These are phyloP conservation scores for Clepsis dumicolana DNA, from an alignment of 2,888 invertebrate genomes.

Conservation along the genomic window DNA sequence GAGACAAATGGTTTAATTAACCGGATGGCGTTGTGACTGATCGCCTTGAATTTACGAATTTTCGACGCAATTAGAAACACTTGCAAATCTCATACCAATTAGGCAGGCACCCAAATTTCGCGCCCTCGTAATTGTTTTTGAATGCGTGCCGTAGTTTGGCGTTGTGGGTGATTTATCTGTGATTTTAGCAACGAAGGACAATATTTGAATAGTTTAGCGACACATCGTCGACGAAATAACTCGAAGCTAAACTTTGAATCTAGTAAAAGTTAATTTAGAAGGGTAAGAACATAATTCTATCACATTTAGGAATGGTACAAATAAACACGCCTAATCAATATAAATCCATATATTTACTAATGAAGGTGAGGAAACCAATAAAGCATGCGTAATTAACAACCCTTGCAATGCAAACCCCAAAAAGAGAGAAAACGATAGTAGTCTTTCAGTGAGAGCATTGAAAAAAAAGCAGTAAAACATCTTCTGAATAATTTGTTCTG, in stretches of 20 bases:
- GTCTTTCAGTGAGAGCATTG: conserved; percentile 60
- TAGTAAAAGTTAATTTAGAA: no score
- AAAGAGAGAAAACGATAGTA: conserved; percentile 55
- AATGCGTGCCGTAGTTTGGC: conserved; percentile 75
- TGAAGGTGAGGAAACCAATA: not conserved
- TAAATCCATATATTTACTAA: not conserved
- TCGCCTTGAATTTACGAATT: conserved; percentile 78
- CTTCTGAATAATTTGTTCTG: conserved; percentile 83
- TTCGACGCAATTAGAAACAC: conserved; percentile 83
- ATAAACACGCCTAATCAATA: no score
- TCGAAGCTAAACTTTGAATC: no score
- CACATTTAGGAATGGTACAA: no score
- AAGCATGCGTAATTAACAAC: not conserved
- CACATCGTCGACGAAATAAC: not conserved
- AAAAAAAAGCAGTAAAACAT: conserved; percentile 77
- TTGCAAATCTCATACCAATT: conserved; percentile 86
- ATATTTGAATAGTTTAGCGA: conserved; percentile 11
- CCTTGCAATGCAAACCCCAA: conserved; percentile 41
- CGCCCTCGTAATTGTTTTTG: conserved; percentile 84
- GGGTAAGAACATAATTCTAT: no score
- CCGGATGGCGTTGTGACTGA: conserved; percentile 83
- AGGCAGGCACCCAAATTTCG: conserved; percentile 82
- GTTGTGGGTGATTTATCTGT: conserved; percentile 75
- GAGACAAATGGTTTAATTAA: conserved; percentile 86
- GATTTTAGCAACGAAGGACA: conserved; percentile 20